phyloP scores from a whole-genome alignment of 1,140 invertebrate genomes.

The Cepaea nemoralis region DNA sequence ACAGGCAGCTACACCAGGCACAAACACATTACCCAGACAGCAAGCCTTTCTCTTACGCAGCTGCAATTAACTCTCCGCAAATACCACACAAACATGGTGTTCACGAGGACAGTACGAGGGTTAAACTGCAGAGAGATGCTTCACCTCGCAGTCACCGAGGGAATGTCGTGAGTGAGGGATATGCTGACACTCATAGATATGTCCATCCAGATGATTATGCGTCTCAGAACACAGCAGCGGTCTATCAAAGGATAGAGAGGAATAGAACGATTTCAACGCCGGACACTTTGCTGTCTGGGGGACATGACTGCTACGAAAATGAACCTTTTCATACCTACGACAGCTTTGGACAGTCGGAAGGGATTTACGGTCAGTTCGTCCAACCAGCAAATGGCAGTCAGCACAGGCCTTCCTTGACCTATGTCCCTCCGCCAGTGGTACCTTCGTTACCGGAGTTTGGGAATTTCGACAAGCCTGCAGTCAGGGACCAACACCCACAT shows the following conservation, averaged over 20 bases:
- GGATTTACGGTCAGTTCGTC: slow-evolving; percentile 30
- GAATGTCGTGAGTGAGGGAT: neutral
- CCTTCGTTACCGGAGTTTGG: neutral
- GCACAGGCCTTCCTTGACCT: slow-evolving; percentile 14
- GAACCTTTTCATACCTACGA: neutral
- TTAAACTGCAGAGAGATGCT: neutral
- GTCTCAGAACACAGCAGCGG: neutral
- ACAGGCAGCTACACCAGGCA: neutral
- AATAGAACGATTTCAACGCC: neutral
- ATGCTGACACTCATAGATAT: neutral
- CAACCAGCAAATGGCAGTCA: neutral
- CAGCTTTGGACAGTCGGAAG: neutral
- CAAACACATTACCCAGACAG: neutral
- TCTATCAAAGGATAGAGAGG: slow-evolving; percentile 16
- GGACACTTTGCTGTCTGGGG: neutral
- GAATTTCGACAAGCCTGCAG: neutral
- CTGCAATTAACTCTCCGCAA: neutral
- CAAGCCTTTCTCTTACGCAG: slow-evolving; percentile 22
- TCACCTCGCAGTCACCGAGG: slow-evolving; percentile 12
- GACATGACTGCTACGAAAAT: neutral
- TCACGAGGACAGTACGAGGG: neutral
- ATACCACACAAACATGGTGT: neutral
- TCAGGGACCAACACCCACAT: neutral
- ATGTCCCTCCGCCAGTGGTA: slow-evolving; percentile 31
- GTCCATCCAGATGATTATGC: neutral